Conservation (phyloP, 1,140 invertebrate species). For the Rhopalosiphum maidis region DNA sequence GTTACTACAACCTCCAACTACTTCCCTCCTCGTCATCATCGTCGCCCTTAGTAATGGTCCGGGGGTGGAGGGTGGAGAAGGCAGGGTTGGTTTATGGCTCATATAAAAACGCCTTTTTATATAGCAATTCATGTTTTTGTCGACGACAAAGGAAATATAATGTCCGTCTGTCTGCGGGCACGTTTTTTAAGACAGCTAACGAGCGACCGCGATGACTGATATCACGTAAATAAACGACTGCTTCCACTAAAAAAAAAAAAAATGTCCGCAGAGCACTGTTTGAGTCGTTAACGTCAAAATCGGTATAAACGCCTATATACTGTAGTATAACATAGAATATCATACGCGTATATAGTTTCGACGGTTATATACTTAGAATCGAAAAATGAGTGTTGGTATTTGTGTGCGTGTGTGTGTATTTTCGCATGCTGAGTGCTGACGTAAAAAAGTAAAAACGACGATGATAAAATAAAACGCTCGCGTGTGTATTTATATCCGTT, state of each 20-base stretch:
- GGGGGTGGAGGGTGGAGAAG: too few species aligned
- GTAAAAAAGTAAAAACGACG: background rate
- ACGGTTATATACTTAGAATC: conserved; percentile 15
- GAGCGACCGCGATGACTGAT: conserved; percentile 43
- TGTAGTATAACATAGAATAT: background rate
- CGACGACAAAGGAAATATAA: conserved; percentile 39
- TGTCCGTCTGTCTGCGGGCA: conserved; percentile 15
- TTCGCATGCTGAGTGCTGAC: conserved; percentile 4
- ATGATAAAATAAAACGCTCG: background rate
- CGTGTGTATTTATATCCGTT: background rate
- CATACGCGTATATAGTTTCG: background rate
- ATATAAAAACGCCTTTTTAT: conserved; percentile 46
- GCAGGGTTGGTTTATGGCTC: conserved; percentile 5
- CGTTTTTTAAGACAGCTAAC: conserved; percentile 35
- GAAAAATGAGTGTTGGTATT: background rate
- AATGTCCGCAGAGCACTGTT: background rate
- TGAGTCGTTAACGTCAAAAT: conserved; percentile 43
- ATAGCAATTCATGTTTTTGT: conserved; percentile 25
- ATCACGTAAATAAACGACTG: conserved; percentile 42
- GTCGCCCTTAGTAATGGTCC: background rate
- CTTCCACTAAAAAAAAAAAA: background rate
- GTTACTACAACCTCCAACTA: background rate
- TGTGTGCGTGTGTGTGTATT: background rate
- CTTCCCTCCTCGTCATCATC: background rate
- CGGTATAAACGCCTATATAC: background rate